Base-by-base conservation (phyloP, 2,113 vertebrate genomes). In the Pardalotus punctatus region DNA sequence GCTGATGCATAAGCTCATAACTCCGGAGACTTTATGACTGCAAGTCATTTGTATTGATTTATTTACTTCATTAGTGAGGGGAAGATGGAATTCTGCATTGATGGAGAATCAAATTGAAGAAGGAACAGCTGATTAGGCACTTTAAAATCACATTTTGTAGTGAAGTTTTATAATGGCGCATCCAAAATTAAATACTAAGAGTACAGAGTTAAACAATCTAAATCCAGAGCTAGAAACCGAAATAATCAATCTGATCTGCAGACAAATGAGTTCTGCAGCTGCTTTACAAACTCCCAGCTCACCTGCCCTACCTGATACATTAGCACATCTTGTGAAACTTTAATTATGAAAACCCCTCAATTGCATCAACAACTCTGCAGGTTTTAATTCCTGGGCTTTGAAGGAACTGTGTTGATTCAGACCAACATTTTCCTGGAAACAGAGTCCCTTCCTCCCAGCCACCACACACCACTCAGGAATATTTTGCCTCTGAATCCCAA, bases 1-100 rank as follows among this genome's bases (percentile, higher is more conserved):
- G 58, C 51, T 70, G 70, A 56, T 84, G 73, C 45, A 84, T 60
- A 81, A 94, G 64, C 64, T 90, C 72, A 38, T 78, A 93, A 92
- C 28, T 81, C 83, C 51, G 72, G 20, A 84, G 72, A 76, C 25
- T 88, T 92, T 72, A 93, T 67, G 91, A 81, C 77, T 89, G 48
- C 40, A 78, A 95, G 73, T 67, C 53, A 84, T 89, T 93, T 94
- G 35, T 94, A 95, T 91, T 1, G 51, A 95, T 93, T 92, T 92
- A 84, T 91, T 83, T 92, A 95, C 81, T 87, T 94, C 88, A 88
- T 94, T 76, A 95, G 31, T 3, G 19, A 84, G 31, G 25, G 60
- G 21, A 94, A 95, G 77, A 95, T 79, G 69, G 40, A 94, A 95
- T 94, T 95, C 61, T 2, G 13, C 86, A 84, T 4, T 79, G 91